phyloP scores from a whole-genome alignment of 2,797 vertebrate genomes.

The Manis crassicaudata region DNA sequence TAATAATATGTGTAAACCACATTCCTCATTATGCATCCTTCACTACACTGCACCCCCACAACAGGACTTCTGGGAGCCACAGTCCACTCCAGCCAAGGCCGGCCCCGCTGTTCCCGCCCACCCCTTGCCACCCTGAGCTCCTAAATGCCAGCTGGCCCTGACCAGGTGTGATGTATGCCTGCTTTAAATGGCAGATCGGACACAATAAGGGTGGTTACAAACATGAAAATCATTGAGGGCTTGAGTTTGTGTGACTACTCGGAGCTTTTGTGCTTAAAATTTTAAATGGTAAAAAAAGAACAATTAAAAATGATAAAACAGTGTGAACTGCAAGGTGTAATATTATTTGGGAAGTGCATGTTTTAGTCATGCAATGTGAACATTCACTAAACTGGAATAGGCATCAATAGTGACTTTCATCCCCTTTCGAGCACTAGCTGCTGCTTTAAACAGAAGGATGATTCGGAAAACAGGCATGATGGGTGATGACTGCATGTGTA shows the following conservation, averaged over 20 bases:
- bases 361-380: not conserved
- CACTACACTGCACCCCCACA: not conserved
- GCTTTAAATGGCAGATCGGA: not conserved
- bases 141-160: too few species aligned
- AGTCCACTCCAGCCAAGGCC: too few species aligned
- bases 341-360: not conserved
- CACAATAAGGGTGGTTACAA: fast-evolving
- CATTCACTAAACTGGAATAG: not conserved
- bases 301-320: not conserved
- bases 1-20: not conserved
- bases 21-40: not conserved
- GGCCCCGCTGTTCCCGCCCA: too few species aligned
- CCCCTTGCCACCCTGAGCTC: not conserved
- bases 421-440: not conserved
- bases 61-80: fast-evolving
- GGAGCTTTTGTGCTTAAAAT: not conserved
- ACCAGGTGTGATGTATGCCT: fast-evolving
- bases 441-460: not conserved
- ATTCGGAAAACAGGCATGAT: not conserved
- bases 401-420: not conserved
- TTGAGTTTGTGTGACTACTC: not conserved
- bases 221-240: fast-evolving
- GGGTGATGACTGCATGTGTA: not conserved
- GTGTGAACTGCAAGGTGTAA: not conserved
- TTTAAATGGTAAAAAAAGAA: not conserved